These are phyloP conservation scores for Corvus hawaiiensis DNA, from an alignment of 2,113 vertebrate genomes.

Conservation along the genomic window DNA sequence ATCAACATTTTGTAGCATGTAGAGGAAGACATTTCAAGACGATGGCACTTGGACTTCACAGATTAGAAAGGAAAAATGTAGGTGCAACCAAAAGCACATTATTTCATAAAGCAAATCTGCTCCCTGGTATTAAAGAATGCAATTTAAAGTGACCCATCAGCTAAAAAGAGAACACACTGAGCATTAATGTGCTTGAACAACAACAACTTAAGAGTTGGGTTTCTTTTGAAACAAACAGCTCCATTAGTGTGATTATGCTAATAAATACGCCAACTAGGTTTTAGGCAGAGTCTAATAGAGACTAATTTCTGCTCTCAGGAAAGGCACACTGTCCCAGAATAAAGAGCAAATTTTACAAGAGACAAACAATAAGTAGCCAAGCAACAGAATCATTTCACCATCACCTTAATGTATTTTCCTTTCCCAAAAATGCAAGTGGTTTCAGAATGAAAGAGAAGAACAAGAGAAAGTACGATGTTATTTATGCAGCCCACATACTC, in stretches of 20 bases:
- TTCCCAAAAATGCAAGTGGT: background rate
- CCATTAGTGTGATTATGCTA: conserved; percentile 30
- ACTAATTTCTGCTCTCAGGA: conserved; percentile 34
- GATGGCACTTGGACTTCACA: background rate
- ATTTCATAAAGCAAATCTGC: background rate
- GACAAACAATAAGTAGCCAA: conserved; percentile 52
- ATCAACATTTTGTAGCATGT: background rate
- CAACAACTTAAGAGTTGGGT: background rate
- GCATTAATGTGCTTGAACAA: conserved; percentile 8
- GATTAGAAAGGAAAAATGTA: background rate
- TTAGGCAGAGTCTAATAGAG: conserved; percentile 56
- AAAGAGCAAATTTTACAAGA: conserved; percentile 40
- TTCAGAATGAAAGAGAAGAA: conserved; percentile 14
- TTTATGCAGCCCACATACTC: background rate
- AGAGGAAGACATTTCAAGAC: background rate
- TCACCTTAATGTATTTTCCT: conserved; percentile 7
- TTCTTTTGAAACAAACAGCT: conserved; percentile 15
- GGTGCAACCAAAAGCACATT: background rate
- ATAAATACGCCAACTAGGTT: conserved; percentile 40
- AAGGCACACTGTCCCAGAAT: background rate
- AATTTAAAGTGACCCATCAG: conserved; percentile 10
- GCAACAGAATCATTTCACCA: conserved; percentile 49
- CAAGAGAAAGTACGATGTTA: background rate
- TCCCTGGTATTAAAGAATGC: background rate
- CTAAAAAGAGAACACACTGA: background rate